Conservation (phyloP, 2,888 invertebrate species). For the Eupeodes luniger region DNA sequence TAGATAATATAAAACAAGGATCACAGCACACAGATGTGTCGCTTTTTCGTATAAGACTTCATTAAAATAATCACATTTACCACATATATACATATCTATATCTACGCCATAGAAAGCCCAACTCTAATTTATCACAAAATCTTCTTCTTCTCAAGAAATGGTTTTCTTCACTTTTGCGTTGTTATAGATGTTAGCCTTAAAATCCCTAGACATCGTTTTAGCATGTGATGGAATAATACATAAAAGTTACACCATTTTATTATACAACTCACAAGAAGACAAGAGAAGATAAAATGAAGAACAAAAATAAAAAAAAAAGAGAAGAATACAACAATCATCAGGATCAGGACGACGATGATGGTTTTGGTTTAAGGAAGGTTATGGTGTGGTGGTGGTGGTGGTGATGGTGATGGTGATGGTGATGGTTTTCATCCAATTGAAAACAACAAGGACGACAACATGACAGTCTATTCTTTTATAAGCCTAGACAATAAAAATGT, state of each 20-base stretch:
- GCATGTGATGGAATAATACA: not conserved
- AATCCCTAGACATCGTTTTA: conserved; percentile 12
- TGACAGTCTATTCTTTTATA: conserved; percentile 1
- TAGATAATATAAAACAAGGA: not conserved
- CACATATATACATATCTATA: no score
- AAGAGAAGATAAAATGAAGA: not conserved
- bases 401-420: not conserved
- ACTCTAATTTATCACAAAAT: conserved; percentile 6
- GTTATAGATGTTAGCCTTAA: not conserved
- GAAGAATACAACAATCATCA: no score
- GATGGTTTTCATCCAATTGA: conserved; percentile 4
- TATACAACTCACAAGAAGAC: not conserved
- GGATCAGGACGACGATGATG: no score
- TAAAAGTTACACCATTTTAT: conserved; percentile 31
- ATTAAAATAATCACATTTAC: conserved; percentile 22
- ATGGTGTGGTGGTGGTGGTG: not conserved
- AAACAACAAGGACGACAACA: not conserved
- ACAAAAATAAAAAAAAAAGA: not conserved
- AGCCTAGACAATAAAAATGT: conserved; percentile 23
- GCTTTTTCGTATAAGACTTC: conserved; percentile 9
- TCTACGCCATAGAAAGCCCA: not conserved
- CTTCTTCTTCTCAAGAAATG: not conserved
- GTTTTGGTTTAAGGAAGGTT: no score
- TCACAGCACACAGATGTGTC: not conserved
- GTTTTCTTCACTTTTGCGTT: not conserved